Percentiles rank a stretch among this genome's conserved stretches.
These are phyloP conservation scores for Oedothorax gibbosus DNA, from an alignment of 1,140 invertebrate genomes.

Conservation along the genomic window DNA sequence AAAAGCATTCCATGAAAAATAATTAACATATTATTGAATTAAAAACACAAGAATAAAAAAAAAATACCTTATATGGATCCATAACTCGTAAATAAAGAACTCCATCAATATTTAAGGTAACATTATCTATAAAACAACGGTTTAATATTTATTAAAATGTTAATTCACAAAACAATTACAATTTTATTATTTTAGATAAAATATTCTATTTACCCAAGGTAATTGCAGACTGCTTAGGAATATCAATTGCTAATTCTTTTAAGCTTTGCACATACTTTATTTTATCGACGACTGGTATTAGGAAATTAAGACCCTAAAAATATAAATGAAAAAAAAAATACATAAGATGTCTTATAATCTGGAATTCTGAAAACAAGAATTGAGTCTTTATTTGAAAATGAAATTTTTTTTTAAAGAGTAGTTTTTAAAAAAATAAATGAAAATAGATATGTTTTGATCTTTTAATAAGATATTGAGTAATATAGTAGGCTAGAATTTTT, in stretches of 20 bases:
- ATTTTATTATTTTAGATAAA: background rate
- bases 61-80: constrained; percentile 84
- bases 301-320: constrained; percentile 84
- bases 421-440: no score
- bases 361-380: no score
- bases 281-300: constrained; percentile 91
- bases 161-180: no score
- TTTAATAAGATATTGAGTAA: no score
- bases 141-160: background rate
- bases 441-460: no score
- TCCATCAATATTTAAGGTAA: constrained; percentile 96
- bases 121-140: constrained; percentile 82
- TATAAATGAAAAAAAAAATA: background rate
- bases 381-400: no score
- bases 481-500: no score
- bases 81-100: constrained; percentile 95
- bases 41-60: background rate
- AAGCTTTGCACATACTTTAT: constrained; percentile 98
- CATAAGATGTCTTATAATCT: background rate
- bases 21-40: background rate
- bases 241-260: constrained; percentile 99
- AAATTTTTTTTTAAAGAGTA: no score
- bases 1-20: no score
- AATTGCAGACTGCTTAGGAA: constrained; percentile 98
- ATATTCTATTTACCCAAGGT: constrained; percentile 78